phyloP scores from a whole-genome alignment of 2,113 vertebrate species.

The Mungos mungo region DNA sequence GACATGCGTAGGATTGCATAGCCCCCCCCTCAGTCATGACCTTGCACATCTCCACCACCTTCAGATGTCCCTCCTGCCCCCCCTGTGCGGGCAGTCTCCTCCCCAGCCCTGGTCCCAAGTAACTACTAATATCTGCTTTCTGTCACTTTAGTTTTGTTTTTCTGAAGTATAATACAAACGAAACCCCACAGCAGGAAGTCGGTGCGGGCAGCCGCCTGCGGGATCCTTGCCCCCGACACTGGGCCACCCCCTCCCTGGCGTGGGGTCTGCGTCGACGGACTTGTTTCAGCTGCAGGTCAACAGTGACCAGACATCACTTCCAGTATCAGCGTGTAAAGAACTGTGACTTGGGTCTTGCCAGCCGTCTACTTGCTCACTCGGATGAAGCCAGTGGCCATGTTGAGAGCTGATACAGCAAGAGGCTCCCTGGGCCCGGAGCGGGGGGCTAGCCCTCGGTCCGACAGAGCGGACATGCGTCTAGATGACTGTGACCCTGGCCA shows the following conservation, averaged over 20 bases:
- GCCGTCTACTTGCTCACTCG: accelerated
- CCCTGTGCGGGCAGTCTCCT: neutral
- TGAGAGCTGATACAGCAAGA: accelerated
- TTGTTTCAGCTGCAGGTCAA: neutral
- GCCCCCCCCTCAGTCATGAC: accelerated
- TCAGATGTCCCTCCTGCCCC: neutral
- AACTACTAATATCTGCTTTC: neutral
- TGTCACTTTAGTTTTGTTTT: neutral
- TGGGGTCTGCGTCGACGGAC: too few relatives aligned
- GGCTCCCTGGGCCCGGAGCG: accelerated
- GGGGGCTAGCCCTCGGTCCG: neutral
- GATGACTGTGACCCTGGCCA: neutral
- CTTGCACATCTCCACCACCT: accelerated
- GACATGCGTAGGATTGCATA: accelerated
- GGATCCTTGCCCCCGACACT: accelerated
- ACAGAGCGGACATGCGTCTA: neutral
- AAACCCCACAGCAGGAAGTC: accelerated
- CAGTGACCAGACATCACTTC: neutral
- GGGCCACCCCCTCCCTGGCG: too few relatives aligned
- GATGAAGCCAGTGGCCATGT: neutral
- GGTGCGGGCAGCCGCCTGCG: neutral
- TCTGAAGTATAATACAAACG: accelerated
- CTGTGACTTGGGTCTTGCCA: neutral
- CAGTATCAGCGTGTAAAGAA: neutral
- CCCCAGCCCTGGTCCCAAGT: neutral